Conservation (phyloP, 2,113 vertebrate genomes). For the Pyrgilauda ruficollis region DNA sequence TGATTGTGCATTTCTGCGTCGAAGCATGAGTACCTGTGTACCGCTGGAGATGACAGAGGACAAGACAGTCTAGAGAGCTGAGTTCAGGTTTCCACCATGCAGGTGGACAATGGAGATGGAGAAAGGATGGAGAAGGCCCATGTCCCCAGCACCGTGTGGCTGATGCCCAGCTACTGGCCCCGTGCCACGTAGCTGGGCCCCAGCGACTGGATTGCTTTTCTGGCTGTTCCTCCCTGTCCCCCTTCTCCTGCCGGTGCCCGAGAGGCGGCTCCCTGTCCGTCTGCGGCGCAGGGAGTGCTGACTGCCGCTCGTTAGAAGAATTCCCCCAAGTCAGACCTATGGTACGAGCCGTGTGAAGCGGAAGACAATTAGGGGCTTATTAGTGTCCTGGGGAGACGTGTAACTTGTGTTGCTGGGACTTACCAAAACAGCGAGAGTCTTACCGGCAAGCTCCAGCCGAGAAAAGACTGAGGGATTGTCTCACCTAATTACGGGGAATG, state of each 20-base stretch:
- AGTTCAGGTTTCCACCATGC: fast-evolving
- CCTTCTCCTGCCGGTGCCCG: neutral
- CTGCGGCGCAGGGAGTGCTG: neutral
- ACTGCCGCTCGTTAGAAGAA: slow-evolving; percentile 68
- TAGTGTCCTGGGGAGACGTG: slow-evolving; percentile 85
- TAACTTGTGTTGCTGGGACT: slow-evolving; percentile 86
- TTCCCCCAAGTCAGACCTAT: slow-evolving; percentile 63
- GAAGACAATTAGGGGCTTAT: slow-evolving; percentile 92
- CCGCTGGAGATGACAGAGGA: fast-evolving
- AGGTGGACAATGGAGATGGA: fast-evolving
- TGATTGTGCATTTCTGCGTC: neutral
- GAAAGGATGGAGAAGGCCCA: neutral
- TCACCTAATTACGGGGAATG: slow-evolving; percentile 90
- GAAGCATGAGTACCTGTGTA: fast-evolving
- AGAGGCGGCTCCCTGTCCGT: slow-evolving; percentile 33
- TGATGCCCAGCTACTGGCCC: neutral
- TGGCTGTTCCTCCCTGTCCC: neutral
- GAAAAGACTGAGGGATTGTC: slow-evolving; percentile 94
- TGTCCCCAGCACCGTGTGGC: neutral
- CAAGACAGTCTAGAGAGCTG: neutral
- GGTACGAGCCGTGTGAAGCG: slow-evolving; percentile 82
- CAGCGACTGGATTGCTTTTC: neutral
- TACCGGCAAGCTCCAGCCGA: slow-evolving; percentile 90
- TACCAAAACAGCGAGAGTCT: slow-evolving; percentile 82
- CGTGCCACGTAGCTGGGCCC: neutral